These are phyloP conservation scores for Seira sanloemensis DNA, from an alignment of 2,888 invertebrate species.

Conservation along the genomic window DNA sequence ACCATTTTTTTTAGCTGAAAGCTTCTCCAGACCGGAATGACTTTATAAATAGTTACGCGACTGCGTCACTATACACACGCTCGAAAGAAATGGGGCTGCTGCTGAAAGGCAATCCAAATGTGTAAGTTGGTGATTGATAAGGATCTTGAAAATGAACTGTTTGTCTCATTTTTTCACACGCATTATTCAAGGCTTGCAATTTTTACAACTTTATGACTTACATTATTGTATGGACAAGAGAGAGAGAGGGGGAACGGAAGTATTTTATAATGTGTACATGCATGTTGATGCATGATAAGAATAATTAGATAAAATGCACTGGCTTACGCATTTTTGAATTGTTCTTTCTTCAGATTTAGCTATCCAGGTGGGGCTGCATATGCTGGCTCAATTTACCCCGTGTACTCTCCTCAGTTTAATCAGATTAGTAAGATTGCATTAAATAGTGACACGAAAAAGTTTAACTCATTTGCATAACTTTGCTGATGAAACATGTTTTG, in stretches of 20 bases:
- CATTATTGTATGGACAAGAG: no score
- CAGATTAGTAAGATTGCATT: conserved; percentile 44
- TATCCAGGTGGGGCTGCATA: conserved; percentile 45
- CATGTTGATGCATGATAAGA: neutral
- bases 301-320: neutral
- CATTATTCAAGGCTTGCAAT: no score
- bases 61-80: conserved; percentile 33
- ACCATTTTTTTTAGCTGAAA: conserved; percentile 27
- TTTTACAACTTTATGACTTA: no score
- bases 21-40: conserved; percentile 41
- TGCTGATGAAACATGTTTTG: no score
- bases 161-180: no score
- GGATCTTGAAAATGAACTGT: no score
- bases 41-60: conserved; percentile 48
- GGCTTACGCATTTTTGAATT: neutral
- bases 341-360: conserved; percentile 31
- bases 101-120: conserved; percentile 46
- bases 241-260: neutral
- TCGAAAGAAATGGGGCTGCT: conserved; percentile 52
- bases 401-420: conserved; percentile 48
- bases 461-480: neutral
- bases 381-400: conserved; percentile 46
- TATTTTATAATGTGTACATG: neutral
- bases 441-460: neutral
- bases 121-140: no score